phyloP scores from a whole-genome alignment of 2,888 invertebrate genomes.

The Lepetodrilus schrolli region DNA sequence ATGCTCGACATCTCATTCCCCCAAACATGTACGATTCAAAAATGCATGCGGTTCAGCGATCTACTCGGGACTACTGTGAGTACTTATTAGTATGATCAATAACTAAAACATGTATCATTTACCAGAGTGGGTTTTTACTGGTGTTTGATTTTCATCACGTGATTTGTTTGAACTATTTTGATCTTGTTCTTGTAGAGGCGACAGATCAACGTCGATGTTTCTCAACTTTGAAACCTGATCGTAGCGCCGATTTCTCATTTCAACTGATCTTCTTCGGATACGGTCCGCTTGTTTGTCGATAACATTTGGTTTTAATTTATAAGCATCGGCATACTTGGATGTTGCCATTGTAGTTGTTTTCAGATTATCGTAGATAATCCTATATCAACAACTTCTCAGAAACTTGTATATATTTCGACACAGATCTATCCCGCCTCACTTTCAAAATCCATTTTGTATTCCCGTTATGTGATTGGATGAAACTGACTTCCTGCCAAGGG shows the following conservation, averaged over 20 bases:
- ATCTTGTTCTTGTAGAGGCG: constrained; percentile 55
- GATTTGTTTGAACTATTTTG: constrained; percentile 27
- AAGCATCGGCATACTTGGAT: constrained; percentile 28
- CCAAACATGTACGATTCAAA: no score
- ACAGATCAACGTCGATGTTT: constrained; percentile 50
- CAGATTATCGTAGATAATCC: no score
- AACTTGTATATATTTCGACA: no score
- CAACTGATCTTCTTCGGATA: constrained; percentile 54
- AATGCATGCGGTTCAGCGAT: no score
- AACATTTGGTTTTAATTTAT: constrained; percentile 31
- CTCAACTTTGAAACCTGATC: constrained; percentile 53
- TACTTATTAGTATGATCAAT: no score
- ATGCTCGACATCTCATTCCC: no score
- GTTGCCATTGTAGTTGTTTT: background rate
- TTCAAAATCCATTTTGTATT: no score
- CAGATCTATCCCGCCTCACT: no score
- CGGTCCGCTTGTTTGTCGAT: constrained; percentile 38
- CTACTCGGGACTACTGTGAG: no score
- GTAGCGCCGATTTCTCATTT: constrained; percentile 52
- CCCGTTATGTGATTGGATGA: constrained; percentile 28
- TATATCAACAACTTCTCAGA: no score
- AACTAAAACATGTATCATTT: no score
- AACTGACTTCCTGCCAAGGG: constrained; percentile 2
- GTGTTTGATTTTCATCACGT: background rate
- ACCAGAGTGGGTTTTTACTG: constrained; percentile 12